Evolutionary conservation across 53 echinoderm and acorn worm genomes (phyloP).

Genomic region (Luidia sarsii): DNA sequence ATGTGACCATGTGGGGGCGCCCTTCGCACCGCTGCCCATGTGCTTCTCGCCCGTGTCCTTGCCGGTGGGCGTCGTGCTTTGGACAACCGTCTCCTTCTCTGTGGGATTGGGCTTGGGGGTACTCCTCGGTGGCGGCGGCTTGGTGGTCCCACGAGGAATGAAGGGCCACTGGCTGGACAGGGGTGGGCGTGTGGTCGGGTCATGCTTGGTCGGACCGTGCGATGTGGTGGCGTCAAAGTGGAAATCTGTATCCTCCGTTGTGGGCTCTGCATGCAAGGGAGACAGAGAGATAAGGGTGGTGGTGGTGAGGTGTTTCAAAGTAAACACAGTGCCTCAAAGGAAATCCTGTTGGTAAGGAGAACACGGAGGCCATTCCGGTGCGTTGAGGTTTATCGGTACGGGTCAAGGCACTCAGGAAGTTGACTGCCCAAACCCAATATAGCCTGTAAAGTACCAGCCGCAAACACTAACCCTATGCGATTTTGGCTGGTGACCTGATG

Average conservation of each 20-base stretch:
- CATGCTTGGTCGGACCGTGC: neutral
- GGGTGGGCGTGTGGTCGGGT: neutral
- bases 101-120: constrained; percentile 7
- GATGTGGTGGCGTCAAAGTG: constrained; percentile 39
- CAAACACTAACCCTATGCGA: too few relatives aligned
- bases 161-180: constrained; percentile 13
- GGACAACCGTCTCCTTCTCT: neutral
- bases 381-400: too few relatives aligned
- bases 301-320: too few relatives aligned
- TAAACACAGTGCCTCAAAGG: too few relatives aligned
- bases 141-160: neutral
- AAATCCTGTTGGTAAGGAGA: too few relatives aligned
- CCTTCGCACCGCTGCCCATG: constrained; percentile 11
- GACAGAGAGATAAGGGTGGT: constrained; percentile 9
- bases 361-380: too few relatives aligned
- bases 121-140: neutral
- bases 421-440: too few relatives aligned
- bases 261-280: constrained; percentile 15
- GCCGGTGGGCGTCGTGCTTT: neutral
- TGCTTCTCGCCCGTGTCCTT: neutral
- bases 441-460: too few relatives aligned
- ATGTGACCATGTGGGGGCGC: neutral
- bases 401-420: too few relatives aligned
- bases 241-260: constrained; percentile 36
- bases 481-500: too few relatives aligned